Evolutionary conservation across 2,888 invertebrate genomes (phyloP), one percentile per base, ranked within the genome.

Genomic region (Drosophila anceps): DNA sequence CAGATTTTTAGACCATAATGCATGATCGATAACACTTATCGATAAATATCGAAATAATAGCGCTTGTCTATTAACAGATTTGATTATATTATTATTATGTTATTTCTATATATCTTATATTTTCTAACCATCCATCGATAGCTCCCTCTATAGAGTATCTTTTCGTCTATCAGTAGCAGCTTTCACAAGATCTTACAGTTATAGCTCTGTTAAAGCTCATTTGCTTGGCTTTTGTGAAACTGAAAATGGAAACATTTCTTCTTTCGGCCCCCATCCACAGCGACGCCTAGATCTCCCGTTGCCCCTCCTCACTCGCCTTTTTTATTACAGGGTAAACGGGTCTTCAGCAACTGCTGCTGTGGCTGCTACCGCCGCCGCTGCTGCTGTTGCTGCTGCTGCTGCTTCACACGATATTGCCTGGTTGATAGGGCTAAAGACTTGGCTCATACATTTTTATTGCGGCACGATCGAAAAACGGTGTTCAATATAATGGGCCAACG

Each of bases 401-500:
- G 82, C 88, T 88, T 86, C 86, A 90, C 86, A 88, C 86, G 86
- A 90, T 88, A 77, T 90, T 88, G 73, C 69, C 63, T 64, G 73
- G 43, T 85, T 82, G 90, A 86, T 86, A 90, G 81, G 63, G 71
- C 70, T 74, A 63, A 77, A 69, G 80, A 70, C 71, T 68, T 70
- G 76, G 60, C 83, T 82, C 90, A 88, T 86, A 86, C 90, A 86
- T 85, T 86, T 86, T 86, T 90, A 86, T 86, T 85, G 86, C 88
- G 69, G 75, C 86, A 86, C 90, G 88, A 86, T 90, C 90, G 77
- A 76, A 82, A 74, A 89, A 89, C 88, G 85, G 82, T 84, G 90
- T 87, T 84, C 85, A 79, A 89, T 84, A 85, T 82, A 84, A 82
- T 79, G 71, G 82, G 64, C 53, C 79, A 66, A 58, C 57, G 41